Conservation (phyloP, 2,113 vertebrate genomes). For the cattle (Bos taurus) region ARS-UCD2.0 NC_037344.1:368501-369000, state of each 20-base stretch:
- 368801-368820: background rate
- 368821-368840: background rate
- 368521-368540: background rate
- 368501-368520: background rate
- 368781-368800: too few species aligned
- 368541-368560: background rate
- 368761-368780: rapidly evolving
- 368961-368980: background rate
- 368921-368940: background rate
- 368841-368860: background rate
- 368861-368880: too few species aligned
- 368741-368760: background rate
- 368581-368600: background rate
- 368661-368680: background rate
- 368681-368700: background rate
- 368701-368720: slow-evolving; percentile 10
- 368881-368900: background rate
- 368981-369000: background rate
- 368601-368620: background rate
- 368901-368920: background rate
- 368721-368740: background rate
- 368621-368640: background rate
- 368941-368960: background rate
- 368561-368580: background rate
- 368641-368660: background rate